Evolutionary conservation across 2,797 vertebrate genomes (phyloP).

Genomic region (Macrochelys suwanniensis): DNA sequence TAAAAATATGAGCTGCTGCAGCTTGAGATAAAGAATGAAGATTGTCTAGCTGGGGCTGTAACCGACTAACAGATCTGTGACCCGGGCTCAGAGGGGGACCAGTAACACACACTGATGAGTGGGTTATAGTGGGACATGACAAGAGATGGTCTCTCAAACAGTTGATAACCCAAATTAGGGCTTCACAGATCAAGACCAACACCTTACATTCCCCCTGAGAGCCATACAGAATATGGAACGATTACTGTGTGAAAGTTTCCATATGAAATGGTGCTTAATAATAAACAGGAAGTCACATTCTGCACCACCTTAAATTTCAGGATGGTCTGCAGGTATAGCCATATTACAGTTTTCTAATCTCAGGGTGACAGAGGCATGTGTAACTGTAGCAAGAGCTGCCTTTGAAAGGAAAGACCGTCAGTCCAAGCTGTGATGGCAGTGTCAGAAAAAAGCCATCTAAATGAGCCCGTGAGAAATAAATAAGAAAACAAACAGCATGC

Average conservation of each 20-base stretch:
- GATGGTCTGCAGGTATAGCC: background rate
- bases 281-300: background rate
- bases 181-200: background rate
- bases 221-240: background rate
- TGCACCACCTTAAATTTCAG: background rate
- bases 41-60: background rate
- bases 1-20: background rate
- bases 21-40: background rate
- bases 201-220: background rate
- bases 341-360: background rate
- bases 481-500: background rate
- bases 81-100: background rate
- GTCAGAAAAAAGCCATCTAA: background rate
- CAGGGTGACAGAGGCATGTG: background rate
- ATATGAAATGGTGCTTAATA: rapidly evolving
- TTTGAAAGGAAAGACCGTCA: background rate
- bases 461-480: conserved; percentile 28
- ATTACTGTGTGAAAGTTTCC: too few relatives aligned
- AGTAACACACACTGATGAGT: background rate
- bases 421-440: rapidly evolving
- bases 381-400: background rate
- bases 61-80: background rate
- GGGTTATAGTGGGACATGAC: background rate
- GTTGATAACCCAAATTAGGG: background rate
- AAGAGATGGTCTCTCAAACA: background rate